Conservation (phyloP, 2,888 invertebrate species). For the Adineta ricciae region DNA sequence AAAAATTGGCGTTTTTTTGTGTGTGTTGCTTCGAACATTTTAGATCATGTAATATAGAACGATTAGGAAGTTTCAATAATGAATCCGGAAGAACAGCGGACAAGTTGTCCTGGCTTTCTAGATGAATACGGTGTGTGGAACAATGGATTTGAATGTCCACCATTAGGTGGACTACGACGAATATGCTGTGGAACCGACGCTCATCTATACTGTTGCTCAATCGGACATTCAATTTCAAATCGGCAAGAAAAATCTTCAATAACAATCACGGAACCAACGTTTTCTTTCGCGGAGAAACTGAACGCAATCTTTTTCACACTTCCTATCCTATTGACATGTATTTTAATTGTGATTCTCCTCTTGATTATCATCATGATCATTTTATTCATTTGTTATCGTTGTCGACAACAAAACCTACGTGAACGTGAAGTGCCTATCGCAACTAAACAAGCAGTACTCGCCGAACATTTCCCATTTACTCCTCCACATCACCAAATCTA, state of each 20-base stretch:
- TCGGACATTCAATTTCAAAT: not conserved
- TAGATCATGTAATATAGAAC: not conserved
- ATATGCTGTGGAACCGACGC: conserved; percentile 37
- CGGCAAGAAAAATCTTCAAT: not conserved
- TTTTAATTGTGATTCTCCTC: not conserved
- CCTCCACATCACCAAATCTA: not conserved
- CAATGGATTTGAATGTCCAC: conserved; percentile 37
- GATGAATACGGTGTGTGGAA: conserved; percentile 38
- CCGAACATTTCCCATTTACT: not conserved
- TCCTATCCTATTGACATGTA: not conserved
- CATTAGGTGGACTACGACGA: conserved; percentile 35
- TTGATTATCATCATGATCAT: not conserved
- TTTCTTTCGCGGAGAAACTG: not conserved
- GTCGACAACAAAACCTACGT: not conserved
- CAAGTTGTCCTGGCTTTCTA: conserved; percentile 36
- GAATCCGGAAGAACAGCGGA: not conserved
- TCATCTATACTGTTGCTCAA: conserved; percentile 35
- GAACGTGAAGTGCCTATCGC: not conserved
- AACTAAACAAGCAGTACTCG: not conserved
- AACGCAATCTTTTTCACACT: not conserved
- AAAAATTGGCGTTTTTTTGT: not conserved
- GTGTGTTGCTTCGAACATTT: not conserved
- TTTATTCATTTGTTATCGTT: not conserved
- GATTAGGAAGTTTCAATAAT: not conserved
- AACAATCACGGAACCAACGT: not conserved